Percentiles rank a stretch among this genome's conserved stretches.
These are phyloP conservation scores for Catamblyrhynchus diadema DNA, from an alignment of 2,797 vertebrate species.

Conservation along the genomic window DNA sequence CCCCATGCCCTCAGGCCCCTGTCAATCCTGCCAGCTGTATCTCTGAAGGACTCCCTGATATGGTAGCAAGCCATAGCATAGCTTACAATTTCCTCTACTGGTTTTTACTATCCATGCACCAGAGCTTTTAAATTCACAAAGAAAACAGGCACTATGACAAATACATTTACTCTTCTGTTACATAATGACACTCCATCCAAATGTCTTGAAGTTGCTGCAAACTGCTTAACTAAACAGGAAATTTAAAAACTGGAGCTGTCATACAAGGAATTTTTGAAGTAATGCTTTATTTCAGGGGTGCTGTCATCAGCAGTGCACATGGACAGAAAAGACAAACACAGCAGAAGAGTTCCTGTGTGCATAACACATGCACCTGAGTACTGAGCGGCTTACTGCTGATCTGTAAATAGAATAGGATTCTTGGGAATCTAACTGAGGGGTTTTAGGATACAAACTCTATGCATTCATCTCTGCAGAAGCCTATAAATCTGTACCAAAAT, in stretches of 20 bases:
- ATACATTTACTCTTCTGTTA: fast-evolving
- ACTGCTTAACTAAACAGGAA: not conserved
- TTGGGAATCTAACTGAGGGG: not conserved
- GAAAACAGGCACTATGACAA: not conserved
- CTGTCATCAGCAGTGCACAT: not conserved
- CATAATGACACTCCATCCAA: not conserved
- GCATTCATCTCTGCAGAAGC: not conserved
- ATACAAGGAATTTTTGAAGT: not conserved
- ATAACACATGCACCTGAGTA: not conserved
- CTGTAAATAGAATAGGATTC: not conserved
- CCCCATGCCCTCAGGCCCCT: not conserved
- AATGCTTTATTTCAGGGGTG: not conserved
- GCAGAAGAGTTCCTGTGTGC: not conserved
- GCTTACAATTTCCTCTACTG: not conserved
- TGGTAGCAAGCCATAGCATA: not conserved
- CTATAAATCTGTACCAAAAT: not conserved
- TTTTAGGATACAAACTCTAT: not conserved
- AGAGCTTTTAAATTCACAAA: not conserved
- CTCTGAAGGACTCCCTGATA: not conserved
- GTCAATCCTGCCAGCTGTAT: not conserved
- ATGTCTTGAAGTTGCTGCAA: not conserved
- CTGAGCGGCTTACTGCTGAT: not conserved
- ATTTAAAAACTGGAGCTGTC: not conserved
- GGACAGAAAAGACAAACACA: not conserved
- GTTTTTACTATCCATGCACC: not conserved